Percentiles rank a stretch among this genome's conserved stretches.
These are phyloP conservation scores for Lophius piscatorius DNA, from an alignment of 2,113 vertebrate species.

Conservation along the genomic window DNA sequence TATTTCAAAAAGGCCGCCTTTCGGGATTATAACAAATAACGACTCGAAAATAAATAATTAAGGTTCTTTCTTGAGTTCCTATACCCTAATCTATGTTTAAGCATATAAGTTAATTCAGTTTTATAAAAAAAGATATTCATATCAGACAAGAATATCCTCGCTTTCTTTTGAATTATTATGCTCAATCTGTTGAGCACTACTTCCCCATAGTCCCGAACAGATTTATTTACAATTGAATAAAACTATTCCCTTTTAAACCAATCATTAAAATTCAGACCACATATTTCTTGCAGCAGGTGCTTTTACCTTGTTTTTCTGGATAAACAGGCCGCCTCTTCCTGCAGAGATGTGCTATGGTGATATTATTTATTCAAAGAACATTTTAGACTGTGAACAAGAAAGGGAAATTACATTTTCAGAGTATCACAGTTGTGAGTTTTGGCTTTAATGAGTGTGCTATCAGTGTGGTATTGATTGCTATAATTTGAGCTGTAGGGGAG, in stretches of 20 bases:
- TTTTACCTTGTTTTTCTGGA: slow-evolving; percentile 57
- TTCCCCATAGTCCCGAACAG: slow-evolving; percentile 35
- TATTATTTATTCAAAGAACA: slow-evolving; percentile 40
- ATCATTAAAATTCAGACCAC: slow-evolving; percentile 63
- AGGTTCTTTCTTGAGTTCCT: not conserved
- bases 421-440: slow-evolving; percentile 12
- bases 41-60: too few relatives aligned
- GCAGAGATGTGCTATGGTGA: slow-evolving; percentile 32
- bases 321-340: slow-evolving; percentile 42
- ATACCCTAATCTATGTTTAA: slow-evolving; percentile 28
- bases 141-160: slow-evolving; percentile 29
- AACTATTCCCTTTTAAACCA: slow-evolving; percentile 43
- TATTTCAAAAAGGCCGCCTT: slow-evolving; percentile 6
- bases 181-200: slow-evolving; percentile 42
- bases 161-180: slow-evolving; percentile 40
- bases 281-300: slow-evolving; percentile 57
- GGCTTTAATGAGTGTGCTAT: slow-evolving; percentile 15
- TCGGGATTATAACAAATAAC: too few relatives aligned
- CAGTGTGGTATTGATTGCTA: too few relatives aligned
- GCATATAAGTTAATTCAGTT: slow-evolving; percentile 39
- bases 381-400: slow-evolving; percentile 20
- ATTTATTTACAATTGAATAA: slow-evolving; percentile 52
- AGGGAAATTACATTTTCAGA: slow-evolving; percentile 19
- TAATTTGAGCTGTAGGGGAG: too few relatives aligned
- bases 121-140: slow-evolving; percentile 27